Conservation (phyloP, 2,888 invertebrate genomes). For the Drosophila rubida region DNA sequence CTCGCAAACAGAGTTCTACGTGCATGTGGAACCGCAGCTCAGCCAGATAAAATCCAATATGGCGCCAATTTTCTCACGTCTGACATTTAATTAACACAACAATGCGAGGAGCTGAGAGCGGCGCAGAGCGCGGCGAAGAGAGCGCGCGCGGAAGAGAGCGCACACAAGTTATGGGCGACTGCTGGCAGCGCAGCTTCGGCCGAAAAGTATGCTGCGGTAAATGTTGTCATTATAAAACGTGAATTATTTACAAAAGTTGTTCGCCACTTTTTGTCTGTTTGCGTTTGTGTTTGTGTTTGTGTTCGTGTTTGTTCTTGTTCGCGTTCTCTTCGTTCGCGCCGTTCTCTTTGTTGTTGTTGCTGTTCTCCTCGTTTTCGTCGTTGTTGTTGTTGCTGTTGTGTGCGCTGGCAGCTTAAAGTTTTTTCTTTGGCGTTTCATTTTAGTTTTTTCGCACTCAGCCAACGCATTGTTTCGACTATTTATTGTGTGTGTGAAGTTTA, state of each 20-base stretch:
- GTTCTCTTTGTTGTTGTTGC: too few species aligned
- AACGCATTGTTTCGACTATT: slow-evolving; percentile 42
- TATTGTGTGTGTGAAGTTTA: slow-evolving; percentile 36
- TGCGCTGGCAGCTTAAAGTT: not conserved
- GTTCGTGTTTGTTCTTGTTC: too few species aligned
- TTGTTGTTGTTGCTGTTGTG: too few species aligned
- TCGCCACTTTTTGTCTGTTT: slow-evolving; percentile 5
- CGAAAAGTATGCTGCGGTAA: slow-evolving; percentile 64
- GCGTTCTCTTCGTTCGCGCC: too few species aligned
- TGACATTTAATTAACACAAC: slow-evolving; percentile 83
- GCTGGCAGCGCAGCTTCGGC: slow-evolving; percentile 6
- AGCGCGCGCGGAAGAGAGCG: too few species aligned
- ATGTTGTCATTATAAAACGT: slow-evolving; percentile 70
- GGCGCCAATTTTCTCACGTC: slow-evolving; percentile 82
- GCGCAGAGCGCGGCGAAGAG: too few species aligned
- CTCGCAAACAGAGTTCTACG: not conserved
- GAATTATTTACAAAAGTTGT: slow-evolving; percentile 64
- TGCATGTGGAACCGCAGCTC: slow-evolving; percentile 48
- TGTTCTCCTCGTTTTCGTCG: too few species aligned
- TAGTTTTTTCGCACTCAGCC: not conserved
- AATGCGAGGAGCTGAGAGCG: slow-evolving; percentile 60
- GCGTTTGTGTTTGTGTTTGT: too few species aligned
- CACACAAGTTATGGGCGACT: slow-evolving; percentile 23
- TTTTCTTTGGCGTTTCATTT: slow-evolving; percentile 16
- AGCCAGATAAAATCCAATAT: slow-evolving; percentile 80